A percentile compares a stretch with the other conserved stretches of the same genome.
These are phyloP conservation scores for Oreochromis spilurus DNA, from an alignment of 2,113 vertebrate genomes.

Conservation along the genomic window DNA sequence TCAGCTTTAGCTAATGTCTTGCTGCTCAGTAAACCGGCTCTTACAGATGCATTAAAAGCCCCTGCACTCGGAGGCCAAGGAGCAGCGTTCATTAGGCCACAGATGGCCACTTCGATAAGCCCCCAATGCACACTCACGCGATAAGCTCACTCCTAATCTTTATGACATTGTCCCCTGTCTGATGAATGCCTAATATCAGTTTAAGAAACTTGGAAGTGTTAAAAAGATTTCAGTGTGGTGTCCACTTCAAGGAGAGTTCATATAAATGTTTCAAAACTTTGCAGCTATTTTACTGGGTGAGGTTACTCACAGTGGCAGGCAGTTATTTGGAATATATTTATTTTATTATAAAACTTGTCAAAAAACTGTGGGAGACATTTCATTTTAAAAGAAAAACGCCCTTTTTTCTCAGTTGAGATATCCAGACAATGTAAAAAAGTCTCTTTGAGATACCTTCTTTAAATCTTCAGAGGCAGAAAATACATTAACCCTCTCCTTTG, in stretches of 20 bases:
- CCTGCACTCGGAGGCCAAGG: conserved; percentile 61
- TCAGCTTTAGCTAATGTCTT: conserved; percentile 77
- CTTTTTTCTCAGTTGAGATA: not conserved
- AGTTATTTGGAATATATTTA: not conserved
- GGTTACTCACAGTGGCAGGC: not conserved
- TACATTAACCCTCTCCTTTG: conserved; percentile 18
- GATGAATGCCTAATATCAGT: conserved; percentile 24
- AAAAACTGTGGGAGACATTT: not conserved
- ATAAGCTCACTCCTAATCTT: conserved; percentile 64
- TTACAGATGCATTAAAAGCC: conserved; percentile 72
- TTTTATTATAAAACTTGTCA: not conserved
- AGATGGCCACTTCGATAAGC: conserved; percentile 72
- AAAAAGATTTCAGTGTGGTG: not conserved
- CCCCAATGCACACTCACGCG: conserved; percentile 48
- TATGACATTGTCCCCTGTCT: conserved; percentile 49
- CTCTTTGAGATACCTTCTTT: not conserved
- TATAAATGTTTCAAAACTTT: not conserved
- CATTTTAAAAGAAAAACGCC: accelerated
- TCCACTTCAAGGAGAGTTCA: not conserved
- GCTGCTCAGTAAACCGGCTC: conserved; percentile 70
- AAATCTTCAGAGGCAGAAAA: not conserved
- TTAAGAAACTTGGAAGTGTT: not conserved
- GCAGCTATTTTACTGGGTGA: not conserved
- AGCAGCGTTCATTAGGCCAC: conserved; percentile 70
- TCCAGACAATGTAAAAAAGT: not conserved